phyloP scores from a whole-genome alignment of 2,888 invertebrate genomes.

The Cephus pulcher region DNA sequence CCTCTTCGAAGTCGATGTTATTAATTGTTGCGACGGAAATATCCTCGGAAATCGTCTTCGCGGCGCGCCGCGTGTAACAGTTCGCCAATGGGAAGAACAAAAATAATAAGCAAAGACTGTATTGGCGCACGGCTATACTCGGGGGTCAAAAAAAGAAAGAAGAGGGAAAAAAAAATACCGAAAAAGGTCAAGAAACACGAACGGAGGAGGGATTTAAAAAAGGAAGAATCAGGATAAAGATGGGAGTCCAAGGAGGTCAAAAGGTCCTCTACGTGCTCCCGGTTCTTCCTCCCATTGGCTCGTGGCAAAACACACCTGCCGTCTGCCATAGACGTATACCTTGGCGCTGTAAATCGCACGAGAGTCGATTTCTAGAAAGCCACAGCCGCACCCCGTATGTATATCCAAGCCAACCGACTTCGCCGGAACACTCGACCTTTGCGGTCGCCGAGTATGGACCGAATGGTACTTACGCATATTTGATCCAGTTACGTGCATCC shows the following conservation, averaged over 20 bases:
- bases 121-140: background rate
- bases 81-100: background rate
- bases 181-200: conserved; percentile 11
- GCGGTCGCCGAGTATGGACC: background rate
- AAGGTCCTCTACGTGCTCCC: conserved; percentile 60
- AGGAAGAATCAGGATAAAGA: conserved; percentile 45
- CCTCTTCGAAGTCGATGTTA: conserved; percentile 3
- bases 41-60: background rate
- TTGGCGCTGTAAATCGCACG: background rate
- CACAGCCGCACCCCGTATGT: background rate
- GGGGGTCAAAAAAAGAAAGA: background rate
- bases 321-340: background rate
- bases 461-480: background rate
- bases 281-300: conserved; percentile 34
- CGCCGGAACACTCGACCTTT: background rate
- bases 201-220: background rate
- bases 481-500: background rate
- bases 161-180: background rate
- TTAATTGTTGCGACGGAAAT: background rate
- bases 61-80: background rate
- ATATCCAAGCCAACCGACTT: background rate
- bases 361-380: background rate
- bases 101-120: background rate
- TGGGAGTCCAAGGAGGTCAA: conserved; percentile 55
- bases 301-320: conserved; percentile 52